phyloP scores from a whole-genome alignment of 1,140 invertebrate genomes.

The Atta cephalotes region DNA sequence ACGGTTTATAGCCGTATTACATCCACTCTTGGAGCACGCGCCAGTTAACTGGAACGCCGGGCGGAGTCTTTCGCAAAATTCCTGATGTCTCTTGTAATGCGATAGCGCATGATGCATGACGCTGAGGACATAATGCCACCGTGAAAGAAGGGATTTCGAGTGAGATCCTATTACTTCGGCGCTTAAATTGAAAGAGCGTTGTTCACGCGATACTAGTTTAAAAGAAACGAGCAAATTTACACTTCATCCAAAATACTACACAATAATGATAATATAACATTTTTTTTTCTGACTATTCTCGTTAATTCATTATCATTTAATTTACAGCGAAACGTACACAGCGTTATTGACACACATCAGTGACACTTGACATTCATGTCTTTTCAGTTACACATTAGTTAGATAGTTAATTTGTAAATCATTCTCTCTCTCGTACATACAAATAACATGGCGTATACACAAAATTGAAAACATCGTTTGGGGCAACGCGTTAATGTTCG shows the following conservation, averaged over 20 bases:
- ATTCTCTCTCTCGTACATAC: not conserved
- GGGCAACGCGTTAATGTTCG: conserved; percentile 52
- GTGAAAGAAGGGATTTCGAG: conserved; percentile 65
- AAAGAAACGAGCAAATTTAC: conserved; percentile 49
- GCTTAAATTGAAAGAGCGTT: conserved; percentile 56
- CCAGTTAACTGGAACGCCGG: conserved; percentile 47
- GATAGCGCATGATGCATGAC: conserved; percentile 56
- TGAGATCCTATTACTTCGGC: conserved; percentile 65
- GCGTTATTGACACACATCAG: too few relatives aligned
- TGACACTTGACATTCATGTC: not conserved
- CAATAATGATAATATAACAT: not conserved
- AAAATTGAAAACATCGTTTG: conserved; percentile 39
- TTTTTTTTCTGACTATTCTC: not conserved
- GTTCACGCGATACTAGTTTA: conserved; percentile 42
- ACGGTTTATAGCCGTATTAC: conserved; percentile 35
- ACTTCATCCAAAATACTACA: not conserved
- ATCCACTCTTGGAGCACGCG: conserved; percentile 22
- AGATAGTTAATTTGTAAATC: conserved; percentile 35
- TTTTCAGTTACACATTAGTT: not conserved
- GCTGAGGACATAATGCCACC: conserved; percentile 37
- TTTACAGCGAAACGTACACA: not conserved
- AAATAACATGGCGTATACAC: conserved; percentile 28
- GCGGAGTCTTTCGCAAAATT: conserved; percentile 65
- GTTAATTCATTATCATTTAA: conserved; percentile 36
- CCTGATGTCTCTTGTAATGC: conserved; percentile 66